Evolutionary conservation across 2,888 invertebrate species (phyloP), one percentile per base, ranked within the genome.

Genomic region (Melanophora roralis): DNA sequence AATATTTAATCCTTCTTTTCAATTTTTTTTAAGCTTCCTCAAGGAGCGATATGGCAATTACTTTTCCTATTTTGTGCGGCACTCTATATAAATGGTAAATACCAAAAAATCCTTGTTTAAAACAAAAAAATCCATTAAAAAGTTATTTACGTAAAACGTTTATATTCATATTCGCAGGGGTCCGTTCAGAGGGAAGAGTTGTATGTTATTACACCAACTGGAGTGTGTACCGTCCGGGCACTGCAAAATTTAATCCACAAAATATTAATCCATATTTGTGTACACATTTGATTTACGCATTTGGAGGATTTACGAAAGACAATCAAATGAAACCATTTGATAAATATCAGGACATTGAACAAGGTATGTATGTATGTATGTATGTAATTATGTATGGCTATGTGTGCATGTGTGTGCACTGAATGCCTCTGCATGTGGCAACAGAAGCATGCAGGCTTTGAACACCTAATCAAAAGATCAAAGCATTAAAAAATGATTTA

Each of bases 251-350:
- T 91, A 95, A 95, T 86, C 97, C 97, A 0, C 96, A 97, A 90
- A 97, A 97, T 89, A 97, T 97, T 89, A 97, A 97, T 92, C 97
- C 97, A 0, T 97, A 97, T 88, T 92, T 97, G 76, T 97, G 97
- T 91, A 97, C 97, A 40, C 97, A 97, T 92, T 92, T 97, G 84
- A 93, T 97, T 83, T 97, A 97, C 90, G 97, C 97, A 6, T 97
- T 97, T 89, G 97, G 96, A 65, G 97, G 97, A 21, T 95, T 97
- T 88, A 96, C 96, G 79, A 96, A 96, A 89, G 97, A 97, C 87
- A 97, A 96, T 90, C 94, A 95, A 16, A 92, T 98, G 84, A 96
- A 96, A 84, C 97, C 97, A 0, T 97, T 97, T 88, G 97, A 98
- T 91, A 97, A 97, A 88, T 97, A 97, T 89, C 97, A 97, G 91